Base-by-base conservation (phyloP, 1,140 invertebrate species). In the Anadara kagoshimensis region DNA sequence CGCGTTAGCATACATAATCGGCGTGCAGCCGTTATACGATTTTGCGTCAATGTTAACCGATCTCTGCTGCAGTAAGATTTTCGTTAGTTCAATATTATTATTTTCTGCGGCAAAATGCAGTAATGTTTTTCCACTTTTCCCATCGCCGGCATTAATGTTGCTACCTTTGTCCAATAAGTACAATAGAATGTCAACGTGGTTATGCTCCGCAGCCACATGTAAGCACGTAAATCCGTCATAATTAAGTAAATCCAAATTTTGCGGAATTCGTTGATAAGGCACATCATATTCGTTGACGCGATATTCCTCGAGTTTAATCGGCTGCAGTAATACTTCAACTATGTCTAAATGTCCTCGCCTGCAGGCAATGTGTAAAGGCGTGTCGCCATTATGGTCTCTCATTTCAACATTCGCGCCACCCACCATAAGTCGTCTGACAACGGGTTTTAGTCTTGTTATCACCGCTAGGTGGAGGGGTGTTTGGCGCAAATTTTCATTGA, bases 141-240 rank as follows among this genome's bases (percentile, higher is more conserved):
- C 96, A 87, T 99, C 98, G 64, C 94, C 95, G 1, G 96, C 95
- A 87, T 98, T 98, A 78, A 99, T 98, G 90, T 98, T 97, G 29
- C 96, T 96, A 51, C 90, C 98, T 91, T 99, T 97, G 75, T 95
- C 94, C 49, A 99, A 91, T 58, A 99, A 92, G 1, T 99, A 94
- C 87, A 98, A 96, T 1, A 98, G 95, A 96, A 99, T 98, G 88
- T 98, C 95, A 81, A 95, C 94, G 87, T 98, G 97, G 10, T 98
- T 98, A 81, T 98, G 94, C 43, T 94, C 95, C 0, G 97, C 94
- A 1, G 98, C 97, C 75, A 98, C 95, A 87, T 99, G 97, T 22
- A 99, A 91, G 63, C 74, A 76, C n/a, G 74, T 76, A 49, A 67
- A 59, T 16, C 74, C 74, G 22, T 56, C 56, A 29, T 51, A 71